Evolutionary conservation across 2,113 vertebrate genomes (phyloP), one percentile per base, ranked within the genome.

Genomic region (Vulpes ferrilata): DNA sequence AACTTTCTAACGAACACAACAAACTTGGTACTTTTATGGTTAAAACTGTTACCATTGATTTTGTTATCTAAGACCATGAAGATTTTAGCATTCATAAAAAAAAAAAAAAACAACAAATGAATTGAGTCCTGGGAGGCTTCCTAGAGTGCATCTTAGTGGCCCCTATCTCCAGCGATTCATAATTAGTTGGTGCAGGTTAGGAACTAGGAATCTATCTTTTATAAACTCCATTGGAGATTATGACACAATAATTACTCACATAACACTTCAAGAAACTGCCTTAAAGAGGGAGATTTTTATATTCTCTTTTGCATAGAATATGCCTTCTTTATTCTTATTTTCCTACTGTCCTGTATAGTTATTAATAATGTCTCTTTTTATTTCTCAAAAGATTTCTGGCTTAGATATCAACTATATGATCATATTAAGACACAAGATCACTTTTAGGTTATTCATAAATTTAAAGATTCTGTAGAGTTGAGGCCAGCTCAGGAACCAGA

Each of bases 181-280:
- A 96, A 81, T 73, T 80, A 38, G 7, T 76, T 89, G n/a, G 12
- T n/a, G 30, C 80, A 48, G 3, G 19, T 84, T 80, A 78, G 9
- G 25, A 92, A 43, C 30, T 57, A 88, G 32, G 6, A 85, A 80
- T 92, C 20, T 92, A 19, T 25, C 67, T 67, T 94, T 88, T 35
- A 64, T 60, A 11, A 83, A 81, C 27, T 78, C 27, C 15, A 3
- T 79, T 90, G 35, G 27, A 87, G n/a, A 84, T 88, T 92, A 38
- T 81, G 55, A 62, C 11, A 1, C 25, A 84, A 15, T 73, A 80
- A 88, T 92, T 92, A 27, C 20, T 65, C 82, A 78, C 32, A 93
- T 60, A 94, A 53, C 19, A 88, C 16, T 89, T 73, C 87, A 23
- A 71, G n/a, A 91, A 94, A 96, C 81, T 74, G 27, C 11, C 27